Evolutionary conservation across 2,113 vertebrate genomes (phyloP), one percentile per base, ranked within the genome.

Genomic region (Macrotis lagotis): DNA sequence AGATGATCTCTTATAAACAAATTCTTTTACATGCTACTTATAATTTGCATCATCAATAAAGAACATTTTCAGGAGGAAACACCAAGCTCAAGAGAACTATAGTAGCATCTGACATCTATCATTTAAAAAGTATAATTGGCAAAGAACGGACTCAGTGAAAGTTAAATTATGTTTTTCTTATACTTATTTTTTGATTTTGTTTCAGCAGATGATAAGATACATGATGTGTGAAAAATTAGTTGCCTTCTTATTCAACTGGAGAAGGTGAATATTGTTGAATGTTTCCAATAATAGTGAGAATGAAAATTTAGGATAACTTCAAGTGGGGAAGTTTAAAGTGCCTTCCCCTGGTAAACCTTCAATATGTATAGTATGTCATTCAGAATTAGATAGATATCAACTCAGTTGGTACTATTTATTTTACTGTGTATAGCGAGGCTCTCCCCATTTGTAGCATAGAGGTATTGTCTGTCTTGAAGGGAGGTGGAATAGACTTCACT

Each of bases 211-310:
- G 90, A 96, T 59, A 93, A 97, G 96, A 90, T 31, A 8, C 28
- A 31, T 31, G 55, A 55, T 28, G 26, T 31, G 53, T 55, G 8
- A 83, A 96, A 88, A 95, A 93, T 95, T 92, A 91, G 44, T 24
- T 94, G 50, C 95, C 31, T 94, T 93, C 89, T 95, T 95, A 50
- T 94, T 90, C 93, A 59, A 91, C 93, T 94, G 95, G 94, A 96
- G 48, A 91, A 95, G 89, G 24, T 96, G 93, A 95, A 48, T 95
- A 53, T 93, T 95, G 91, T 94, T 83, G 96, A 93, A 97, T 90
- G 91, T 95, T 95, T 96, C 92, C 94, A 93, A 95, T 92, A 96
- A 91, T 44, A 53, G 89, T 93, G 91, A 93, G 96, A 92, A 95
- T 89, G 92, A 96, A 97, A 92, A 90, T 24, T 44, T 7, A 94